Evolutionary conservation across 2,113 vertebrate species (phyloP), one percentile per base, ranked within the genome.

Genomic region (Oriolus oriolus): DNA sequence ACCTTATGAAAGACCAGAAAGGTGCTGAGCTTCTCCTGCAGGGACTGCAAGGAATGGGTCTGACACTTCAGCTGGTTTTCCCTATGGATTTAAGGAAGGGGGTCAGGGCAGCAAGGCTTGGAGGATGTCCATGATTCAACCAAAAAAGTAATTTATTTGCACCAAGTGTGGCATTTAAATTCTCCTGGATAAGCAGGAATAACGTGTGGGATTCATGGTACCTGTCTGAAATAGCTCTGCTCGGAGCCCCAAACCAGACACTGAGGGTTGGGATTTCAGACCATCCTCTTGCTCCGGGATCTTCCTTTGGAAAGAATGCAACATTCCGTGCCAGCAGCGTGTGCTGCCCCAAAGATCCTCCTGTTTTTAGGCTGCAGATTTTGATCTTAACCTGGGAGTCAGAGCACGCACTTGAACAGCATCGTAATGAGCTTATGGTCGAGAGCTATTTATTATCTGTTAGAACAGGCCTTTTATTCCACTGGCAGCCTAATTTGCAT

Each of bases 221-320:
- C 89, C 89, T 87, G 69, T 33, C 66, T 63, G 4, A 56, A 61
- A 27, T 3, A 53, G 76, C 37, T 66, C 22, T 10, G 7, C 3
- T 5, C 5, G 7, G 39, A 73, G 49, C 31, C 74, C 20, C 2
- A 45, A 41, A 30, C 57, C 66, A 61, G 70, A 54, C 4, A 0
- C 2, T 1, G 90, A 47, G 66, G 77, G 52, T 77, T 89, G 76
- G 1, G 1, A 68, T 86, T 93, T 69, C 90, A 93, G 79, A 22
- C 66, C 20, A 2, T 76, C 78, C 10, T 4, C 39, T 53, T 11
- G 53, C 75, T 70, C 50, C 68, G 35, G 68, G 73, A 93, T 81
- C 90, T 93, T 90, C 95, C 94, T 93, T 84, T 66, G 95, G 94
- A 94, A 95, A 90, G 95, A 97, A 96, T 89, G 92, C 1, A 10